phyloP scores from a whole-genome alignment of 2,888 invertebrate genomes.

The Drosophila infuscata region DNA sequence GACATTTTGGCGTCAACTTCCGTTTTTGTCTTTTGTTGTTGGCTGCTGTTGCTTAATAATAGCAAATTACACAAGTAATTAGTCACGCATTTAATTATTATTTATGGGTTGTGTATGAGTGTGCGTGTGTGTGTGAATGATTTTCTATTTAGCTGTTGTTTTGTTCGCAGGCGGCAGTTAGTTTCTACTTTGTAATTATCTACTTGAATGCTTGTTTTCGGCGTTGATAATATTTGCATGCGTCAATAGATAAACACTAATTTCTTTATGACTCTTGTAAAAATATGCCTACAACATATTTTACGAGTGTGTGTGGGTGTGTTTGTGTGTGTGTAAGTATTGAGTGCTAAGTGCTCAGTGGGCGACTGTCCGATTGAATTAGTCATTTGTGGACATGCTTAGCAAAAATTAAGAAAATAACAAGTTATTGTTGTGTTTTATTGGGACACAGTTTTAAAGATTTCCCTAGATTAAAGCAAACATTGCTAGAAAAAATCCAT shows the following conservation, averaged over 20 bases:
- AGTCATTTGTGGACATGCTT: conserved; percentile 10
- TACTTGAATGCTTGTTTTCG: conserved; percentile 59
- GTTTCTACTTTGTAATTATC: conserved; percentile 67
- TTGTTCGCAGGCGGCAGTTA: conserved; percentile 14
- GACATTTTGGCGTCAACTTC: conserved; percentile 56
- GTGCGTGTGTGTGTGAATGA: conserved; percentile 22
- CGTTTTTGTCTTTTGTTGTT: conserved; percentile 42
- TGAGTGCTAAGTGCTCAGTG: not conserved
- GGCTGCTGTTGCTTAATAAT: conserved; percentile 65
- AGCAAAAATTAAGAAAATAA: not conserved
- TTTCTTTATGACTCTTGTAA: conserved; percentile 37
- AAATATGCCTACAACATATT: not conserved
- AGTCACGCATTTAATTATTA: conserved; percentile 82
- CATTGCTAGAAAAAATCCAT: not conserved
- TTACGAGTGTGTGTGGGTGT: not conserved
- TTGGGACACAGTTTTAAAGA: not conserved
- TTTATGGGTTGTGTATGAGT: conserved; percentile 57
- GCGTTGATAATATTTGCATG: conserved; percentile 53
- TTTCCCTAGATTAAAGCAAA: not conserved
- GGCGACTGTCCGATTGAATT: conserved; percentile 18
- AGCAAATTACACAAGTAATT: conserved; percentile 81
- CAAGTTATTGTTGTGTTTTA: not conserved
- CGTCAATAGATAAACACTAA: conserved; percentile 53
- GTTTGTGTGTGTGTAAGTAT: conserved; percentile 3
- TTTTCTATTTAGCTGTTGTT: conserved; percentile 39